A percentile compares a stretch with the other conserved stretches of the same genome.
Evolutionary conservation across 2,797 vertebrate genomes (phyloP).

Genomic region (Steatocranus sp.): DNA sequence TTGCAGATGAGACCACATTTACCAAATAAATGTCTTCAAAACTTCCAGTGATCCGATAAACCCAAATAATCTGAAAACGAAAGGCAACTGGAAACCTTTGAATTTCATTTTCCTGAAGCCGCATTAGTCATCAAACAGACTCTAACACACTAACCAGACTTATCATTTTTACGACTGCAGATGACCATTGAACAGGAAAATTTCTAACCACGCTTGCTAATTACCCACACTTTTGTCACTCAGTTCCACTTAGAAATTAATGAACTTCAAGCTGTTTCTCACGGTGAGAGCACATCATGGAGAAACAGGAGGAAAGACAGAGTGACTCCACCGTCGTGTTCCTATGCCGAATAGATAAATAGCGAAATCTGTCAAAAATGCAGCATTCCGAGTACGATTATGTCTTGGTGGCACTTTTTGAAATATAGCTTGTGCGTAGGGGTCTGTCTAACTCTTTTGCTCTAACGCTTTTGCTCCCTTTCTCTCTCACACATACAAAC

Average conservation of each 20-base stretch:
- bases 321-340: background rate
- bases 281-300: background rate
- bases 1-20: background rate
- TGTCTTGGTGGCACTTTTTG: slow-evolving; percentile 18
- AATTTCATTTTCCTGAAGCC: background rate
- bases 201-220: background rate
- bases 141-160: background rate
- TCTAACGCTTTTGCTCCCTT: background rate
- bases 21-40: background rate
- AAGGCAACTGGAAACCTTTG: background rate
- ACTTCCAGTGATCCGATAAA: background rate
- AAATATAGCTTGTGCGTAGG: background rate
- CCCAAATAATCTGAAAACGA: background rate
- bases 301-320: background rate
- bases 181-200: background rate
- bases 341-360: background rate
- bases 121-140: background rate
- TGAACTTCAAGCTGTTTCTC: background rate
- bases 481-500: background rate
- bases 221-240: background rate
- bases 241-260: background rate
- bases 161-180: background rate
- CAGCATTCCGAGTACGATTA: slow-evolving; percentile 3
- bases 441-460: slow-evolving; percentile 10
- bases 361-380: background rate